Evolutionary conservation across 2,113 vertebrate species (phyloP).

Genomic region (Narcine bancroftii): DNA sequence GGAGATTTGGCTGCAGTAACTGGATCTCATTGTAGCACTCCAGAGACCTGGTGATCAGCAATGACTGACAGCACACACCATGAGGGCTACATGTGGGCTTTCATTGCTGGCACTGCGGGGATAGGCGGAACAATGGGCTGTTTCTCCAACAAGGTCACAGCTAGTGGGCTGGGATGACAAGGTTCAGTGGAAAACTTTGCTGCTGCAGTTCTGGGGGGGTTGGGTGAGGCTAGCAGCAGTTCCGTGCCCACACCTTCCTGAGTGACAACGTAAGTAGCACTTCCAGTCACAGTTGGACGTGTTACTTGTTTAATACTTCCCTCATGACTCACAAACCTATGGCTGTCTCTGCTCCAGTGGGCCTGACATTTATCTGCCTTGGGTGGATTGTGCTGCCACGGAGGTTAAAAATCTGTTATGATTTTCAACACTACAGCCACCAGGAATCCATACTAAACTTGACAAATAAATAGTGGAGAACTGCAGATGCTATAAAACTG

Average conservation of each 20-base stretch:
- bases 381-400: not conserved
- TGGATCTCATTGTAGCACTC: constrained; percentile 18
- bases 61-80: not conserved
- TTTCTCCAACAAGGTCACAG: not conserved
- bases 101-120: not conserved
- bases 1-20: not conserved
- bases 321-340: too few relatives aligned
- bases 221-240: not conserved
- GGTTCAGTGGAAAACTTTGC: not conserved
- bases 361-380: not conserved
- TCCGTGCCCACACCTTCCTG: not conserved
- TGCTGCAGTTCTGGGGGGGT: not conserved
- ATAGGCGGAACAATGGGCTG: not conserved
- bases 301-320: too few relatives aligned
- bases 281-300: too few relatives aligned
- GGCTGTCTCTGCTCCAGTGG: too few relatives aligned
- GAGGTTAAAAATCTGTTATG: not conserved
- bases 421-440: not conserved
- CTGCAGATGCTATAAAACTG: too few relatives aligned
- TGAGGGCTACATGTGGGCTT: not conserved
- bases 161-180: not conserved
- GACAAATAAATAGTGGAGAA: too few relatives aligned
- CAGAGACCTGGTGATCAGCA: not conserved
- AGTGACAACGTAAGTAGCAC: not conserved
- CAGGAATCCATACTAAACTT: too few relatives aligned